Evolutionary conservation across 2,888 invertebrate species (phyloP).

Genomic region (Plagiodera versicolora): DNA sequence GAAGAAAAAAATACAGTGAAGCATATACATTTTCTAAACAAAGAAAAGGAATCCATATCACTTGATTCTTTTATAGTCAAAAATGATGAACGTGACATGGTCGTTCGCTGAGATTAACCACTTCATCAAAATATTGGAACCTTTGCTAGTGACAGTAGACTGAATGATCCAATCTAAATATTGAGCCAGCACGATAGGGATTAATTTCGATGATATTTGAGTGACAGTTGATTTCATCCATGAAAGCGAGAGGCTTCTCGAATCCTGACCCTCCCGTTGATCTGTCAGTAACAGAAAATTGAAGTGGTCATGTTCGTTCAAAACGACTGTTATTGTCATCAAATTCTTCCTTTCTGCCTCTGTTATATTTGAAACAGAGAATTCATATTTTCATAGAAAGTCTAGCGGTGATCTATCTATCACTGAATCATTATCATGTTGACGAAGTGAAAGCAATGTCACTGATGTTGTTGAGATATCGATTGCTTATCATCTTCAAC

Average conservation of each 20-base stretch:
- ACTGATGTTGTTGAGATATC: no score
- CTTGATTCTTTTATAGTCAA: no score
- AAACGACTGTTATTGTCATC: background rate
- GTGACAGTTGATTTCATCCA: slow-evolving; percentile 22
- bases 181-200: slow-evolving; percentile 12
- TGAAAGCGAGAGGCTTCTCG: slow-evolving; percentile 19
- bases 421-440: no score
- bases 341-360: no score
- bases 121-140: background rate
- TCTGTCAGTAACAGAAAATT: slow-evolving; percentile 20
- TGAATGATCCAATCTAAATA: slow-evolving; percentile 10
- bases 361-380: no score
- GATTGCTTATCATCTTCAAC: no score
- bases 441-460: no score
- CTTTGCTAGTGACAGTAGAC: slow-evolving; percentile 16
- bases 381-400: no score
- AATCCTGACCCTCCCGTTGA: slow-evolving; percentile 21
- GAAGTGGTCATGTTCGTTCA: slow-evolving; percentile 14
- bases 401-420: no score
- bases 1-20: no score
- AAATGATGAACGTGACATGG: background rate
- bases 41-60: no score
- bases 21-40: no score
- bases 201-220: slow-evolving; percentile 7
- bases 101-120: background rate